Evolutionary conservation across 2,113 vertebrate genomes (phyloP).

Genomic region (Otocyon megalotis): DNA sequence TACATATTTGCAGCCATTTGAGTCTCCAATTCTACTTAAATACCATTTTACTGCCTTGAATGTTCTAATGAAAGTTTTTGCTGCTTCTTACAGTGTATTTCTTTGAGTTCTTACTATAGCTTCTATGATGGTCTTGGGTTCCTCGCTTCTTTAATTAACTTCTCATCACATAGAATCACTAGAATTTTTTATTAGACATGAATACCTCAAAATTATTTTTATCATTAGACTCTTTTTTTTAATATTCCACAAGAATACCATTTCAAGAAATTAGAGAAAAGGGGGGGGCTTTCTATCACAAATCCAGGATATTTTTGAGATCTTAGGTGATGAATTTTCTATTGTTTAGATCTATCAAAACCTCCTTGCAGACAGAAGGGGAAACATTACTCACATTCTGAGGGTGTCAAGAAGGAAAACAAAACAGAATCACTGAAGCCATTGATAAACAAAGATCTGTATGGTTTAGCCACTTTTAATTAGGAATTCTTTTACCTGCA

Average conservation of each 20-base stretch:
- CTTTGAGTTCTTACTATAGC: conserved; percentile 37
- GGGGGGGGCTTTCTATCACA: background rate
- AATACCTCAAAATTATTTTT: conserved; percentile 71
- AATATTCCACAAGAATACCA: conserved; percentile 32
- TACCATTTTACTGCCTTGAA: conserved; percentile 22
- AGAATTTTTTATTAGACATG: conserved; percentile 62
- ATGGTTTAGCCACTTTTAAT: background rate
- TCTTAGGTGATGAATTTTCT: background rate
- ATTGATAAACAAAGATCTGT: background rate
- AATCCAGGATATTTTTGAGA: background rate
- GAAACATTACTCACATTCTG: background rate
- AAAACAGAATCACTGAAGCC: background rate
- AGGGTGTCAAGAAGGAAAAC: background rate
- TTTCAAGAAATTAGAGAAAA: background rate
- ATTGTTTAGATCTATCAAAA: background rate
- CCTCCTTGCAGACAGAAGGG: background rate
- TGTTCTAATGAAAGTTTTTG: conserved; percentile 55
- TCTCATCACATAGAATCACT: conserved; percentile 54
- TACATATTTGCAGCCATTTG: conserved; percentile 68
- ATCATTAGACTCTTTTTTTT: conserved; percentile 54
- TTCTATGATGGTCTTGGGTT: conserved; percentile 54
- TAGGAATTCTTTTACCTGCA: background rate
- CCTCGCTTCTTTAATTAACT: conserved; percentile 70
- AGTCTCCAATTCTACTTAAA: conserved; percentile 69
- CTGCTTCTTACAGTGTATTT: conserved; percentile 39